These are phyloP conservation scores for Sinocyclocheilus anshuiensis DNA, from an alignment of 2,113 vertebrate genomes.

Conservation along the genomic window DNA sequence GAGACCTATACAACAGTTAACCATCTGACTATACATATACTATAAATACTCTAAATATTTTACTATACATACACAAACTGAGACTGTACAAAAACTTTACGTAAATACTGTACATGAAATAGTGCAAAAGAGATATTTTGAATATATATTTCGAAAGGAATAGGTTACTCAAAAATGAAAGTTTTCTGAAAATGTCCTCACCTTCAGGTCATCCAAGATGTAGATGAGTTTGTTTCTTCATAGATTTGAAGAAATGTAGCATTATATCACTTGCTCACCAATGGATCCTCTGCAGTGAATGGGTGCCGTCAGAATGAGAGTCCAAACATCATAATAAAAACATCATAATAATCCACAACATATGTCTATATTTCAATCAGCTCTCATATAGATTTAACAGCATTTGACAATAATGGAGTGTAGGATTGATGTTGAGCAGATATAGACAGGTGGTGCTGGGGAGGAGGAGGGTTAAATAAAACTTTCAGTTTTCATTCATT, in stretches of 20 bases:
- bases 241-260: too few species aligned
- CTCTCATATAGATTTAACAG: neutral
- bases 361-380: neutral
- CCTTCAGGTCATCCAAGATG: neutral
- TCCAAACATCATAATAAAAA: neutral
- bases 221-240: neutral
- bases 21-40: too few species aligned
- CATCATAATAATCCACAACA: neutral
- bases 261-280: too few species aligned
- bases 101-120: too few species aligned
- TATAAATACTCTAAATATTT: too few species aligned
- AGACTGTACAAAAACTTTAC: too few species aligned
- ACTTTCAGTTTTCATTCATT: neutral
- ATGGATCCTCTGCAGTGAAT: neutral
- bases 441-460: neutral
- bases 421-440: neutral
- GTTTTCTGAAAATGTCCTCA: too few species aligned
- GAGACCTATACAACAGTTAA: too few species aligned
- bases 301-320: neutral
- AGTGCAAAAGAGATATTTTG: too few species aligned
- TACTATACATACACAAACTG: too few species aligned
- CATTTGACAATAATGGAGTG: neutral
- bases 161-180: too few species aligned
- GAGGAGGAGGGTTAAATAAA: neutral
- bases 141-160: too few species aligned